phyloP scores from a whole-genome alignment of 2,888 invertebrate genomes.

The Drosophila pseudotakahashii region DNA sequence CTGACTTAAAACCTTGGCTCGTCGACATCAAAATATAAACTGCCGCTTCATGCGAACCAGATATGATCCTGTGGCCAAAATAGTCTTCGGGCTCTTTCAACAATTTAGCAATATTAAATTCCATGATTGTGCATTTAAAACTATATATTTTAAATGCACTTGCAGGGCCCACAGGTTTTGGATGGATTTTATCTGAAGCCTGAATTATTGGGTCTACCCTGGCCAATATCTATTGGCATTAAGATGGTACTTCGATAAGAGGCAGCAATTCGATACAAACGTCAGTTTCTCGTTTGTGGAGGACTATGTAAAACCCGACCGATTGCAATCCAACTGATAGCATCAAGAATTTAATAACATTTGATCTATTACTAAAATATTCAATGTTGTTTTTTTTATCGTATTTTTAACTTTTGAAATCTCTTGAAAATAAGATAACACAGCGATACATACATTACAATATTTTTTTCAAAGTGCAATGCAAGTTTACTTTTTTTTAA shows the following conservation, averaged over 20 bases:
- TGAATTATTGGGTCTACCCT: not conserved
- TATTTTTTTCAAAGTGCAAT: not conserved
- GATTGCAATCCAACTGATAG: no score
- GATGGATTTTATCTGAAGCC: not conserved
- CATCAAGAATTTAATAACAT: no score
- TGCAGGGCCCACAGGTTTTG: not conserved
- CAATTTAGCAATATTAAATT: conserved; percentile 12
- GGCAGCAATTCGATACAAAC: no score
- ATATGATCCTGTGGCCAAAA: not conserved
- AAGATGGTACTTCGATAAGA: not conserved
- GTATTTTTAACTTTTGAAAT: no score
- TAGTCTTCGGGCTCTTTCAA: conserved; percentile 2
- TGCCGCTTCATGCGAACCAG: not conserved
- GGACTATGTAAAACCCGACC: not conserved
- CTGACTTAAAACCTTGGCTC: conserved; percentile 41
- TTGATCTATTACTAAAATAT: no score
- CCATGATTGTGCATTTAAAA: not conserved
- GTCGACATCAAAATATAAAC: conserved; percentile 1
- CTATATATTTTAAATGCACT: not conserved
- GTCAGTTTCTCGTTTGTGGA: not conserved
- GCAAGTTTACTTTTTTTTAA: conserved; percentile 1
- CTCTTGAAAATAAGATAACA: no score
- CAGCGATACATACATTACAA: not conserved
- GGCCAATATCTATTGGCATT: not conserved
- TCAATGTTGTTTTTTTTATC: no score